Percentiles rank a stretch among this genome's conserved stretches.
These are phyloP conservation scores for Anabas testudineus DNA, from an alignment of 2,797 vertebrate species.

Conservation along the genomic window DNA sequence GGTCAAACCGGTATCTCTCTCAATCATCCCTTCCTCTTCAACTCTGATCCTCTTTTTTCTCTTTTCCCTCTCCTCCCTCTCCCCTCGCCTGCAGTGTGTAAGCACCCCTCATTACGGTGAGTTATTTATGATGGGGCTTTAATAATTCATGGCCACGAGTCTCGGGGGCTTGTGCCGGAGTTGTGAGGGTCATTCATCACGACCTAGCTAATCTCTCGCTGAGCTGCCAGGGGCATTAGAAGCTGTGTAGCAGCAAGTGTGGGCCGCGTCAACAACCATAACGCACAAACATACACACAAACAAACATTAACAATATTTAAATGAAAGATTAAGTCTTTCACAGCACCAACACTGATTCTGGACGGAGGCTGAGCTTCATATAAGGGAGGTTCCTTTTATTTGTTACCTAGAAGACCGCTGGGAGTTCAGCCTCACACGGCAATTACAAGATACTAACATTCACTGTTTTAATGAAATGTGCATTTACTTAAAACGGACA, in stretches of 20 bases:
- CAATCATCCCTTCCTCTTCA: slow-evolving; percentile 42
- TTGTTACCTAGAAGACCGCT: slow-evolving; percentile 20
- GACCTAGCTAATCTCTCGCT: slow-evolving; percentile 64
- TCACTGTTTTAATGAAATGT: slow-evolving; percentile 40
- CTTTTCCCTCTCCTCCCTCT: background rate
- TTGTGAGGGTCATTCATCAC: slow-evolving; percentile 70
- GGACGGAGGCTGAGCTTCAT: slow-evolving; percentile 11
- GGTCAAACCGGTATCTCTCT: slow-evolving; percentile 58
- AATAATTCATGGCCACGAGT: slow-evolving; percentile 72
- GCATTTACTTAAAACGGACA: slow-evolving; percentile 27
- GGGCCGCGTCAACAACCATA: slow-evolving; percentile 40
- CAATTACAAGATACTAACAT: slow-evolving; percentile 34
- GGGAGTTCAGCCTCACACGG: slow-evolving; percentile 2
- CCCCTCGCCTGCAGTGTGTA: slow-evolving; percentile 40
- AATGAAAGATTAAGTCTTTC: slow-evolving; percentile 55
- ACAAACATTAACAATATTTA: slow-evolving; percentile 57
- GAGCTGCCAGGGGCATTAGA: slow-evolving; percentile 34
- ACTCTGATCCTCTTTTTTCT: slow-evolving; percentile 1
- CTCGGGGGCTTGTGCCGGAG: slow-evolving; percentile 56
- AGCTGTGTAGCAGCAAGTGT: slow-evolving; percentile 37
- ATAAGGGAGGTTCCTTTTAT: slow-evolving; percentile 15
- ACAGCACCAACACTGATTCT: background rate
- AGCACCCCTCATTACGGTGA: slow-evolving; percentile 68
- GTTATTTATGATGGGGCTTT: slow-evolving; percentile 75
- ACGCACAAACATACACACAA: slow-evolving; percentile 33